Base-by-base conservation (phyloP, 2,113 vertebrate species). In the Cinclus cinclus region DNA sequence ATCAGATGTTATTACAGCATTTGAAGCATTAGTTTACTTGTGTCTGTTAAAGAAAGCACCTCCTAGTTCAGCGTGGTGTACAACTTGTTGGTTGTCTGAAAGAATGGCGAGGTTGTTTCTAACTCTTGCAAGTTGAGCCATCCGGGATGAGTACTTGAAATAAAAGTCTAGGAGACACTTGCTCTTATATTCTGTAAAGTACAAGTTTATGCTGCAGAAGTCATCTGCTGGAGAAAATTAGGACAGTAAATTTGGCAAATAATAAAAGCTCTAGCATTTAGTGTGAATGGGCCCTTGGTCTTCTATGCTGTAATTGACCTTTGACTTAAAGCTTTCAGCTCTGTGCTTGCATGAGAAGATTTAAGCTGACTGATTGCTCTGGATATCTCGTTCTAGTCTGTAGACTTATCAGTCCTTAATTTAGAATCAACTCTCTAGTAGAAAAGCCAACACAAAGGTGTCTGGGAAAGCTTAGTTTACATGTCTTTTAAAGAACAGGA, bases 61-160 rank as follows among this genome's bases (percentile, higher is more conserved):
- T 68, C 33, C 11, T 73, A 37, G 17, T 58, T 30, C 46, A 55
- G 53, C 0, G 0, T 63, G 63, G 7, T 24, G 25, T 22, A 6
- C 11, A 2, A 9, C 6, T 16, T 55, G 17, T 19, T 64, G 35
- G 9, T 18, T 47, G 23, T 60, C 41, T 80, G 47, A 55, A 92
- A 28, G 46, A 78, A 49, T 15, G 42, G 19, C 27, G 35, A 56
- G 15, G 33, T 15, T 30, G 18, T 49, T 79, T 83, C 25, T 41
- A 27, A 35, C 6, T 37, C 31, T 46, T 53, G 3, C 14, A n/a
- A 75, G 31, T 52, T 22, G 31, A 44, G 14, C 12, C 25, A 20
- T 65, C 24, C n/a, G 33, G 47, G 31, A 15, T 39, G 31, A 24
- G 11, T 11, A 28, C 37, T 78, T 88, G 30, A 39, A 81, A 30